phyloP scores from a whole-genome alignment of 2,888 invertebrate species.

The Campaea margaritaria region DNA sequence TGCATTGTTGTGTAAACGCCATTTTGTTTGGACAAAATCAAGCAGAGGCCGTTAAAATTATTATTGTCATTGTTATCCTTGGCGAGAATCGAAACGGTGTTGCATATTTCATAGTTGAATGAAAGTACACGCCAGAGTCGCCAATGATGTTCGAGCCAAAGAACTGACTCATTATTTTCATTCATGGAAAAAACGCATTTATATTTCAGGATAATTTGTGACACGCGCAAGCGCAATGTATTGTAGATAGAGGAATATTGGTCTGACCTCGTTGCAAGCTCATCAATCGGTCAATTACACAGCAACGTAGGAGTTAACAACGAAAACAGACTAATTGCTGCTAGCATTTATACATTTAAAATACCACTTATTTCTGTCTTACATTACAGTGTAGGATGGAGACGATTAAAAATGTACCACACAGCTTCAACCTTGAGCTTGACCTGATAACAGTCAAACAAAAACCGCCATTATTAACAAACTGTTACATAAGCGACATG shows the following conservation, averaged over 20 bases:
- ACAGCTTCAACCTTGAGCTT: conserved; percentile 63
- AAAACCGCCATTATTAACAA: conserved; percentile 49
- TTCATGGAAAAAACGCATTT: conserved; percentile 62
- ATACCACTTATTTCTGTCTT: conserved; percentile 4
- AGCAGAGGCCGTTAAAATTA: conserved; percentile 41
- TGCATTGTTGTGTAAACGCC: conserved; percentile 31
- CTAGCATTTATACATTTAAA: no score
- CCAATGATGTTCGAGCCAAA: conserved; percentile 60
- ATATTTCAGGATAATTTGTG: conserved; percentile 34
- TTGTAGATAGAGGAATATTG: conserved; percentile 27
- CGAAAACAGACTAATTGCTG: conserved; percentile 13
- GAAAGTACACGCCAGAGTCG: conserved; percentile 50
- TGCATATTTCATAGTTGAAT: conserved; percentile 53
- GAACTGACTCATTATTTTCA: conserved; percentile 72
- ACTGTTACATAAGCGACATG: conserved; percentile 58
- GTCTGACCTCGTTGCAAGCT: conserved; percentile 37
- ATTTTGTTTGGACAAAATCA: conserved; percentile 37
- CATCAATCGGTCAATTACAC: conserved; percentile 40
- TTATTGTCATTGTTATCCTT: conserved; percentile 50
- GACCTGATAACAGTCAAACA: conserved; percentile 53
- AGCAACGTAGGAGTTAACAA: conserved; percentile 26
- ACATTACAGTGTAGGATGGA: conserved; percentile 12
- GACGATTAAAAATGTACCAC: conserved; percentile 30
- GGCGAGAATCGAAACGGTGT: conserved; percentile 48
- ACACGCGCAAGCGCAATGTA: conserved; percentile 37